A percentile compares a stretch with the other conserved stretches of the same genome.
Evolutionary conservation across 2,888 invertebrate genomes (phyloP).

Genomic region (Acanthoscelides obtectus): DNA sequence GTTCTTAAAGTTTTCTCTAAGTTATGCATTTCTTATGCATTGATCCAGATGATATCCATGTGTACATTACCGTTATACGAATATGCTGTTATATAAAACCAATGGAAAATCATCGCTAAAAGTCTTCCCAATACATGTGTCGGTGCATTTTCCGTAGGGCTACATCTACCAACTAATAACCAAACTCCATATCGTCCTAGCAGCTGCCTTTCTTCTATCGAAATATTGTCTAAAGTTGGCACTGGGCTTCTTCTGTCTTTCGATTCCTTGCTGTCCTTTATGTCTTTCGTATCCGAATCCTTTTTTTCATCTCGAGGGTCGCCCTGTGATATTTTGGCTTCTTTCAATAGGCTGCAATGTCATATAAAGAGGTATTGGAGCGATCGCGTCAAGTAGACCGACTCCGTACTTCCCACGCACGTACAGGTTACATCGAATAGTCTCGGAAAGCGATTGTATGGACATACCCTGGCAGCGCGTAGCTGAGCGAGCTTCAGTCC

Average conservation of each 20-base stretch:
- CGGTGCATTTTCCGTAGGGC: conserved; percentile 72
- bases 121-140: conserved; percentile 82
- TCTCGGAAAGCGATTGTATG: no score
- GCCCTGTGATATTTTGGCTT: conserved; percentile 78
- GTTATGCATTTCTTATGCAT: no score
- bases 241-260: conserved; percentile 45
- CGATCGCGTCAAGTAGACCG: no score
- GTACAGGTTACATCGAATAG: no score
- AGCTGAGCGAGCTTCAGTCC: no score
- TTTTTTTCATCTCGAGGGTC: conserved; percentile 54
- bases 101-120: conserved; percentile 95
- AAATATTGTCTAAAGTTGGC: conserved; percentile 61
- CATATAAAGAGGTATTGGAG: neutral
- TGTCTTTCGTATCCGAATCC: conserved; percentile 28
- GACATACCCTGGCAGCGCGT: no score
- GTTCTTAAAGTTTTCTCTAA: no score
- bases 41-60: no score
- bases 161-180: conserved; percentile 91
- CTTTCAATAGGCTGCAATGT: conserved; percentile 70
- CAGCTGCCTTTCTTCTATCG: conserved; percentile 82
- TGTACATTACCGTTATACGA: conserved; percentile 91
- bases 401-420: no score
- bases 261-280: conserved; percentile 27
- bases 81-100: conserved; percentile 98
- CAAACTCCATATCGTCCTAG: conserved; percentile 95